These are phyloP conservation scores for Ichneumoninae sp. DNA, from an alignment of 2,888 invertebrate genomes.

Conservation along the genomic window DNA sequence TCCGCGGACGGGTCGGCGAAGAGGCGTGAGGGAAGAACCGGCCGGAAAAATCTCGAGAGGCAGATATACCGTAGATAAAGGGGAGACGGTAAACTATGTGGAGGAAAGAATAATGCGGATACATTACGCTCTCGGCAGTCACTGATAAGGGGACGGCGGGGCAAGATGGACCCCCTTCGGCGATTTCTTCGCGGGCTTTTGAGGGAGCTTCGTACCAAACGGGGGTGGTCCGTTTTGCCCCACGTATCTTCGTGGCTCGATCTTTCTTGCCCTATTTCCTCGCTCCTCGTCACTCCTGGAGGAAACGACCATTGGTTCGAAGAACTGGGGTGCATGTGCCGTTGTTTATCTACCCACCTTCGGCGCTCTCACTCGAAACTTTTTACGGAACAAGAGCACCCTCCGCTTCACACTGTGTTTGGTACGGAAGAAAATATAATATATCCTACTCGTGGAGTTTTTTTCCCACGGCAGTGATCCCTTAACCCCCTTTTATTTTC, in stretches of 20 bases:
- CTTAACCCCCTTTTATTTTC: constrained; percentile 37
- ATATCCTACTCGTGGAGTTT: constrained; percentile 43
- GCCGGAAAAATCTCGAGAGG: constrained; percentile 23
- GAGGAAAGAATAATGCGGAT: constrained; percentile 75
- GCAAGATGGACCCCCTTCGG: not conserved
- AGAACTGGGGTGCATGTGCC: not conserved
- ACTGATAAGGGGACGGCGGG: not conserved
- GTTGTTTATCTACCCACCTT: constrained; percentile 40
- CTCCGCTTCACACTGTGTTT: constrained; percentile 2
- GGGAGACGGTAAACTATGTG: constrained; percentile 15
- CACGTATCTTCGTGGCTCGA: constrained; percentile 33
- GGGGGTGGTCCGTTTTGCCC: not conserved
- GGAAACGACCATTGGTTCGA: constrained; percentile 27
- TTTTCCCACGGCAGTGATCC: constrained; percentile 32
- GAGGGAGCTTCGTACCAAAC: not conserved
- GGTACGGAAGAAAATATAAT: constrained; percentile 49
- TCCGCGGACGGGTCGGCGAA: constrained; percentile 28
- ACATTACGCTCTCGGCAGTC: constrained; percentile 65
- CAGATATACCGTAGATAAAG: constrained; percentile 19
- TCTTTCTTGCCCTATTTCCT: constrained; percentile 43
- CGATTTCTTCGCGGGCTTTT: not conserved
- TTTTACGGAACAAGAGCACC: constrained; percentile 47
- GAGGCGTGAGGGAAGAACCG: constrained; percentile 16
- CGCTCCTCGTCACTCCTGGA: constrained; percentile 9
- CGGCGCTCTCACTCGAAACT: constrained; percentile 47